Conservation (phyloP, 2,113 vertebrate genomes). For the Casuarius casuarius region DNA sequence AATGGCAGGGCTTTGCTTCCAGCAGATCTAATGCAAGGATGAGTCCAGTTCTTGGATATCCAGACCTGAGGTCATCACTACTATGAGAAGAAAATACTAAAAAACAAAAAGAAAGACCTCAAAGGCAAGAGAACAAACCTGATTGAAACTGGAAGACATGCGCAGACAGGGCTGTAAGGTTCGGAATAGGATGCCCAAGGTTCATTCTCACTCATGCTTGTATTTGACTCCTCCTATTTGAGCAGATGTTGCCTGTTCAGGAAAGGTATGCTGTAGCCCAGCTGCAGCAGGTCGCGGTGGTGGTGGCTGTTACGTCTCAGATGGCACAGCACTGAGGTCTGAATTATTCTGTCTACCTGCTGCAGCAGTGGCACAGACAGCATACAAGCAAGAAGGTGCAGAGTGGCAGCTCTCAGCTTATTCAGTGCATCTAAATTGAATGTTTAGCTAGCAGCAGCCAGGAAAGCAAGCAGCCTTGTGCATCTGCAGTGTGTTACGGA, state of each 20-base stretch:
- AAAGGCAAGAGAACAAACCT: not conserved
- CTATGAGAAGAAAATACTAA: not conserved
- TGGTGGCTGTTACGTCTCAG: fast-evolving
- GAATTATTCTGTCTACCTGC: fast-evolving
- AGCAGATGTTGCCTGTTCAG: not conserved
- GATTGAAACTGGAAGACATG: fast-evolving
- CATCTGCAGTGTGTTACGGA: fast-evolving
- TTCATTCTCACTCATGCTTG: fast-evolving
- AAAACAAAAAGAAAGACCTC: not conserved
- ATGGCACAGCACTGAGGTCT: not conserved
- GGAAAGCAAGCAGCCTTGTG: not conserved
- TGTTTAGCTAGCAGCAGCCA: not conserved
- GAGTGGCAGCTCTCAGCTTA: not conserved
- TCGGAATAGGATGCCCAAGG: not conserved
- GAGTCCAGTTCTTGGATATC: not conserved
- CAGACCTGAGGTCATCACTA: not conserved
- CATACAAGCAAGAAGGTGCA: fast-evolving
- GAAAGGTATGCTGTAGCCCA: not conserved
- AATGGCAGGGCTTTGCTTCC: not conserved
- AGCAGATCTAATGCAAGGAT: not conserved
- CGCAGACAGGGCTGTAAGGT: not conserved
- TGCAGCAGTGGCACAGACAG: not conserved
- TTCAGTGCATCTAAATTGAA: fast-evolving
- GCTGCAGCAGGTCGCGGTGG: fast-evolving
- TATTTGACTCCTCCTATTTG: not conserved